phyloP scores from a whole-genome alignment of 2,888 invertebrate genomes.

The Chesias legatella region DNA sequence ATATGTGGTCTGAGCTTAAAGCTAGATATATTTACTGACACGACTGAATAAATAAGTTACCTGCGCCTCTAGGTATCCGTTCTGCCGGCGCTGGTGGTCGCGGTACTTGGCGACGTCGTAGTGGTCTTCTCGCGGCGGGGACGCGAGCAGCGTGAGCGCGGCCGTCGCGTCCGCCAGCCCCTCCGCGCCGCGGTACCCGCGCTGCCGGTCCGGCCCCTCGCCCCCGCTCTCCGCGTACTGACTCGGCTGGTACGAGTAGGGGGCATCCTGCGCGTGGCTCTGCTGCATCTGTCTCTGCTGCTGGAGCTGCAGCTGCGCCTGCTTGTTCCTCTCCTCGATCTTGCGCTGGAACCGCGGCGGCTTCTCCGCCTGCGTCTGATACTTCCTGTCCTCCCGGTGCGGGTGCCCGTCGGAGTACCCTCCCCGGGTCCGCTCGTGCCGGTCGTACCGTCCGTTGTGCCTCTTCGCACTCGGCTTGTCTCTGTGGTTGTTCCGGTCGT shows the following conservation, averaged over 20 bases:
- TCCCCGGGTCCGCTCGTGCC: constrained; percentile 57
- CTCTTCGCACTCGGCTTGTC: constrained; percentile 61
- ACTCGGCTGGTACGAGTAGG: constrained; percentile 36
- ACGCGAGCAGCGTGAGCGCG: constrained; percentile 29
- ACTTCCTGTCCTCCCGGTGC: constrained; percentile 64
- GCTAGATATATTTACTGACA: no score
- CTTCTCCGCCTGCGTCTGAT: constrained; percentile 73
- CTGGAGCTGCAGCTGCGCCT: constrained; percentile 52
- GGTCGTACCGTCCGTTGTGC: constrained; percentile 56
- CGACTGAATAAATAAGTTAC: constrained; percentile 13
- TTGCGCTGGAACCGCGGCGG: constrained; percentile 83
- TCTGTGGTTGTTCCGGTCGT: constrained; percentile 56
- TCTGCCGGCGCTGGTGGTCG: constrained; percentile 52
- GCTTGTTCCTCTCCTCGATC: constrained; percentile 70
- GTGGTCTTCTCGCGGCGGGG: constrained; percentile 2
- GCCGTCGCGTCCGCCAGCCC: constrained; percentile 28
- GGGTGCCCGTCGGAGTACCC: constrained; percentile 59
- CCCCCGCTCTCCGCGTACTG: constrained; percentile 56
- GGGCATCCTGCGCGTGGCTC: constrained; percentile 37
- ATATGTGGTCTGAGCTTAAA: no score
- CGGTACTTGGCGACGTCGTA: constrained; percentile 53
- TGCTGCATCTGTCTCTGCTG: constrained; percentile 43
- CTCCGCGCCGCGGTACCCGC: constrained; percentile 24
- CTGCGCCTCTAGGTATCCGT: constrained; percentile 34
- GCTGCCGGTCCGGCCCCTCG: constrained; percentile 48